Evolutionary conservation across 92 coral and sea anemone species (phyloP), one percentile per base, ranked within the genome.

Genomic region (Zoanthus sociatus): DNA sequence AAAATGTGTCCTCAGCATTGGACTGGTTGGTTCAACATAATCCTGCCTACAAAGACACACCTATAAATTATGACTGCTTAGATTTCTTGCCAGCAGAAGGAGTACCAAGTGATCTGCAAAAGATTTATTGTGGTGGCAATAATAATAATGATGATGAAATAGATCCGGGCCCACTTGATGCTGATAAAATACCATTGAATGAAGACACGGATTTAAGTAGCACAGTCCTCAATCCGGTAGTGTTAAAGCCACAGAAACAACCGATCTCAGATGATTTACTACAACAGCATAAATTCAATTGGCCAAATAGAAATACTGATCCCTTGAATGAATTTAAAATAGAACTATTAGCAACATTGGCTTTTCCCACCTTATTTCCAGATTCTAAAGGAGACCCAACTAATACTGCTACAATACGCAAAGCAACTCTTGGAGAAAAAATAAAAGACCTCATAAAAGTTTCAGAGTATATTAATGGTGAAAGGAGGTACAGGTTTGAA

Each of bases 331-430:
- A 91, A 64, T 93, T 93, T 86, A 91, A 91, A 78, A 86, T 87
- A 37, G 91, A 91, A 76, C 47, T 77, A 76, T 63, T 91, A 67
- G 97, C 97, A 79, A 92, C 93, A 48, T 89, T 94, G 94, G 97
- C 93, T 45, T 94, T 94, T 90, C 94, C 94, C 10, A 84, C 92
- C 13, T 71, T 92, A 51, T 94, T 94, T 74, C 94, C 97, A 20
- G 90, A 87, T 84, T 91, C 78, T 50, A 89, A 88, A 84, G 94
- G 97, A 64, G 97, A 94, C 26, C 94, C 97, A 18, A 94, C 94
- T 17, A 94, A 87, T 69, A 84, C 69, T 74, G 94, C 92, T 48
- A 86, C 26, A 83, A 64, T 33, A 83, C 91, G 87, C 46, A 73
- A 72, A 87, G 85, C 77, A 53, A 84, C 93, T 15, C 60, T 92